Base-by-base conservation (phyloP, 92 coral and sea anemone genomes). In the Blastomussa wellsi region DNA sequence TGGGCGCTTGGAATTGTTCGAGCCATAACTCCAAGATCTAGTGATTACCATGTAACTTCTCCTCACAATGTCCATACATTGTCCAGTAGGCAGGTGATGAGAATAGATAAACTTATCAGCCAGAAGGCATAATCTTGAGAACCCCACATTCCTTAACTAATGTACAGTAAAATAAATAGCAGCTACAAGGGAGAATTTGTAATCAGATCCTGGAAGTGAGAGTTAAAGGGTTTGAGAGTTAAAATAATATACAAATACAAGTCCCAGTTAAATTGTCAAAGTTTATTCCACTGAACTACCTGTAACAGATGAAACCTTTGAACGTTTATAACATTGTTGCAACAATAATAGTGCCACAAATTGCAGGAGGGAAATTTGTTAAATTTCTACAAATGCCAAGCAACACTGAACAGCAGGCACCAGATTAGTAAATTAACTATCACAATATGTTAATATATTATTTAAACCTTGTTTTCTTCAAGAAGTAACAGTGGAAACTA, bases 251-350 rank as follows among this genome's bases (percentile, higher is more conserved):
- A 64, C 28, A 4, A 60, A 68, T 78, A 57, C 73, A 79, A 79
- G 70, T 79, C 65, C 44, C 32, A 79, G 83, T 79, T 79, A 44
- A 79, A 52, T 49, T 53, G 82, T 78, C 82, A 78, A 55, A 44
- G 59, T 79, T 79, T 79, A 79, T 79, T 79, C 83, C 55, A 78
- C 17, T 53, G 66, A 53, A 68, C 82, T 79, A 44, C 83, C 83
- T 79, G 31, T 59, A 79, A 79, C 83, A 79, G 83, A 59, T 55
- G 83, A 79, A 79, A 79, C 68, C 83, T 79, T 79, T 79, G 68
- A 79, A 79, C 59, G 83, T 79, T 79, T 79, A 48, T n/a, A 79
- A 79, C 70, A 79, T 79, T 79, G 70, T 53, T 79, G 82, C 82
- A 55, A 79, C 70, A 79, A 79, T 79, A 79, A 69, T 79, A 41